Percentiles rank a stretch among this genome's conserved stretches.
Conservation (phyloP, 2,888 invertebrate genomes). For the Papilio gigon region DNA sequence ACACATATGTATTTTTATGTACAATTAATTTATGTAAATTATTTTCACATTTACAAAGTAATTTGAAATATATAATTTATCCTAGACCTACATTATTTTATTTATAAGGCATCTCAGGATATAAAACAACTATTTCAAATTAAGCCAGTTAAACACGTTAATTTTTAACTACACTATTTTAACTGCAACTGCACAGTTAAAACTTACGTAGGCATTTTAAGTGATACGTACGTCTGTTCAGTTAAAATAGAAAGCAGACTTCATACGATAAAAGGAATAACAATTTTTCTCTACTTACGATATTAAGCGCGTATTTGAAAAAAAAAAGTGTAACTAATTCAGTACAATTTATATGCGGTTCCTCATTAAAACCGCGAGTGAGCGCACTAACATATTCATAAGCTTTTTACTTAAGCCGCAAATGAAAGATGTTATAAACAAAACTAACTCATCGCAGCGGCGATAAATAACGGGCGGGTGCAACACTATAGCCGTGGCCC, state of each 20-base stretch:
- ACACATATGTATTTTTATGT: neutral
- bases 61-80: neutral
- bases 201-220: too few relatives aligned
- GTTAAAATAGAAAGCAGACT: too few relatives aligned
- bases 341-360: conserved; percentile 48
- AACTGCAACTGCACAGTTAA: too few relatives aligned
- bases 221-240: too few relatives aligned
- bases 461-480: conserved; percentile 75
- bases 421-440: conserved; percentile 68
- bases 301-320: conserved; percentile 4
- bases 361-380: conserved; percentile 58
- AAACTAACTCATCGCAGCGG: conserved; percentile 67
- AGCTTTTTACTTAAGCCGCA: conserved; percentile 67
- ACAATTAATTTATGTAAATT: neutral
- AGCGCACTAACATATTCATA: conserved; percentile 68
- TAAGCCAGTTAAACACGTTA: too few relatives aligned
- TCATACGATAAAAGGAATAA: neutral
- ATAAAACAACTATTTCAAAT: neutral
- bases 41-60: neutral
- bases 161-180: too few relatives aligned
- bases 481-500: conserved; percentile 68
- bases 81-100: too few relatives aligned
- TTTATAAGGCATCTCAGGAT: too few relatives aligned
- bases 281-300: conserved; percentile 5
- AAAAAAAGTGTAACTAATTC: conserved; percentile 29